Evolutionary conservation across 35 echinoderm and acorn worm species (phyloP).

Genomic region (Apostichopus parvimensis): DNA sequence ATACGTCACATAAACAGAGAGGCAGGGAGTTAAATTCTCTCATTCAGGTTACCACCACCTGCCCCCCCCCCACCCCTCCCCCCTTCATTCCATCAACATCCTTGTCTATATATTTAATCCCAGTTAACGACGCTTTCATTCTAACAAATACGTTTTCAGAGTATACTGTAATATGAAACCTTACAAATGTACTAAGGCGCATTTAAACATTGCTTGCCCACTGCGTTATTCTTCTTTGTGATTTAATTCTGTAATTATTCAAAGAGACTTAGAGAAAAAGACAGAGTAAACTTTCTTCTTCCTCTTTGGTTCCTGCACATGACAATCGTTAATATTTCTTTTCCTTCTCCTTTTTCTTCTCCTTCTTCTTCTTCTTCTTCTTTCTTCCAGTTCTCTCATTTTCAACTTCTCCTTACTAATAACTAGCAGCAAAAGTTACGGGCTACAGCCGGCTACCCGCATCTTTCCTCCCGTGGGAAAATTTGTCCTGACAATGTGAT

Average conservation of each 20-base stretch:
- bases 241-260: background rate
- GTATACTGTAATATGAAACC: conserved; percentile 15
- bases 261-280: background rate
- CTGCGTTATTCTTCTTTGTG: background rate
- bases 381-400: background rate
- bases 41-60: too few species aligned
- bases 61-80: too few species aligned
- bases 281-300: too few species aligned
- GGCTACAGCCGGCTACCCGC: conserved; percentile 27
- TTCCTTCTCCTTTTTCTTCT: background rate
- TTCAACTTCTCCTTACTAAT: background rate
- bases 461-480: conserved; percentile 13
- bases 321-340: background rate
- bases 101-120: background rate
- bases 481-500: conserved; percentile 33
- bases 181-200: conserved; percentile 13
- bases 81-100: background rate
- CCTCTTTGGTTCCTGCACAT: background rate
- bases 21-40: background rate
- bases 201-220: background rate
- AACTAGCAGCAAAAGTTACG: background rate
- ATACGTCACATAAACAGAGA: background rate
- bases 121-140: background rate
- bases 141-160: background rate
- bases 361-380: background rate